Percentiles rank a stretch among this genome's conserved stretches.
phyloP scores from a whole-genome alignment of 2,113 vertebrate species.

The Oryzias javanicus region DNA sequence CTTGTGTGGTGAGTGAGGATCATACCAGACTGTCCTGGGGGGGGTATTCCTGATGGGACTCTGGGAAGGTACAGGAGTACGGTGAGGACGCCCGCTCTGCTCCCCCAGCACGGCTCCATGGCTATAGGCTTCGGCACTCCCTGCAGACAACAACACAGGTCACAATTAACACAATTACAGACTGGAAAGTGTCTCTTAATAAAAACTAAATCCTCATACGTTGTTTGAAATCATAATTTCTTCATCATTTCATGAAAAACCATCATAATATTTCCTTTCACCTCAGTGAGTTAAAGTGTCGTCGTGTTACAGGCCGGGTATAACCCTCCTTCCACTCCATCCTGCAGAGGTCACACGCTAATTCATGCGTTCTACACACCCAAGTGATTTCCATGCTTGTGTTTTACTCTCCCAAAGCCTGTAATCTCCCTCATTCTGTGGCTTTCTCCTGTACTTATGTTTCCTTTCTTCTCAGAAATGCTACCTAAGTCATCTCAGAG shows the following conservation, averaged over 20 bases:
- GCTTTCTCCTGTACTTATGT: too few relatives aligned
- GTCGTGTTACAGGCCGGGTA: constrained; percentile 38
- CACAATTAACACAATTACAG: not conserved
- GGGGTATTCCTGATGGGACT: constrained; percentile 59
- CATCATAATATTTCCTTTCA: constrained; percentile 21
- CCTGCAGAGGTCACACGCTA: constrained; percentile 58
- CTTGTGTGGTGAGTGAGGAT: constrained; percentile 1
- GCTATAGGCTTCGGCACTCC: constrained; percentile 56
- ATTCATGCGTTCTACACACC: constrained; percentile 36
- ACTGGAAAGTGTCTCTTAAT: too few relatives aligned
- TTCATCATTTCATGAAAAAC: too few relatives aligned
- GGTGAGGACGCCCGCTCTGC: constrained; percentile 67
- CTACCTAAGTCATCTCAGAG: too few relatives aligned
- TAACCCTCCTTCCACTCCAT: constrained; percentile 24
- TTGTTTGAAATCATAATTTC: too few relatives aligned
- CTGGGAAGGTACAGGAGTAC: constrained; percentile 67
- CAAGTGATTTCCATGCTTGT: too few relatives aligned
- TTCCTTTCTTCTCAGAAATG: too few relatives aligned
- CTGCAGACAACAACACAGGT: constrained; percentile 25
- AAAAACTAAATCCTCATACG: too few relatives aligned
- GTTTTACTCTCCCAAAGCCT: too few relatives aligned
- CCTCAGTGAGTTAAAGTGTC: constrained; percentile 6
- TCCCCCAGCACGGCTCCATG: constrained; percentile 67
- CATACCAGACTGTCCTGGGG: constrained; percentile 71
- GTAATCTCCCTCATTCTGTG: too few relatives aligned